These are phyloP conservation scores for Ovis canadensis DNA, from an alignment of 2,113 vertebrate genomes.

Conservation along the genomic window DNA sequence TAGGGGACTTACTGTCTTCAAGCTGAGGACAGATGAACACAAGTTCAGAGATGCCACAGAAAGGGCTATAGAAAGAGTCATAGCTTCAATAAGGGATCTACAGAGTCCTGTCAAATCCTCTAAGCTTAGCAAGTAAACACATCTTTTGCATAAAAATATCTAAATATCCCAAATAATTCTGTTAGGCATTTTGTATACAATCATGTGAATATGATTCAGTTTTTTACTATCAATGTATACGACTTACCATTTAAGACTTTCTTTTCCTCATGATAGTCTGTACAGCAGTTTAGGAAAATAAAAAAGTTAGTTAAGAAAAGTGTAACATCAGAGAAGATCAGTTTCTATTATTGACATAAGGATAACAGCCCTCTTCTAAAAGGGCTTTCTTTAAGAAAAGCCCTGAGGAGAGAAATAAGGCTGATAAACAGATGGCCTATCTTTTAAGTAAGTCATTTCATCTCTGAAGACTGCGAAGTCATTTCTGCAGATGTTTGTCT, in stretches of 20 bases:
- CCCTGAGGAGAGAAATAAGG: background rate
- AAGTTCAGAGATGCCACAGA: background rate
- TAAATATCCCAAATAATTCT: background rate
- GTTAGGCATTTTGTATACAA: background rate
- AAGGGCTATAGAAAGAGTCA: background rate
- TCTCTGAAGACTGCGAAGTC: background rate
- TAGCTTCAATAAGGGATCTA: background rate
- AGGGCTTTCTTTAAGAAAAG: background rate
- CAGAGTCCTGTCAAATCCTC: background rate
- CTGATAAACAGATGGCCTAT: background rate
- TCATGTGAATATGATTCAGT: background rate
- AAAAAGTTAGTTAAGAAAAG: constrained; percentile 46
- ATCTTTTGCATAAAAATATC: background rate
- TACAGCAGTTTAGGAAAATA: constrained; percentile 57
- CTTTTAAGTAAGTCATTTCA: background rate
- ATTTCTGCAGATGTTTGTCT: background rate
- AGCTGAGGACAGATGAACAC: background rate
- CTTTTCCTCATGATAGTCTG: constrained; percentile 74
- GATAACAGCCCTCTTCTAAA: background rate
- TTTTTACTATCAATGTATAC: background rate
- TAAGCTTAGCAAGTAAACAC: background rate
- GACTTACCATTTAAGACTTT: constrained; percentile 82
- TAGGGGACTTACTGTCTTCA: background rate
- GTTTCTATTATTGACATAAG: constrained; percentile 20
- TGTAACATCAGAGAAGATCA: background rate